phyloP scores from a whole-genome alignment of 2,888 invertebrate genomes.

The Ramazzottius varieornatus region DNA sequence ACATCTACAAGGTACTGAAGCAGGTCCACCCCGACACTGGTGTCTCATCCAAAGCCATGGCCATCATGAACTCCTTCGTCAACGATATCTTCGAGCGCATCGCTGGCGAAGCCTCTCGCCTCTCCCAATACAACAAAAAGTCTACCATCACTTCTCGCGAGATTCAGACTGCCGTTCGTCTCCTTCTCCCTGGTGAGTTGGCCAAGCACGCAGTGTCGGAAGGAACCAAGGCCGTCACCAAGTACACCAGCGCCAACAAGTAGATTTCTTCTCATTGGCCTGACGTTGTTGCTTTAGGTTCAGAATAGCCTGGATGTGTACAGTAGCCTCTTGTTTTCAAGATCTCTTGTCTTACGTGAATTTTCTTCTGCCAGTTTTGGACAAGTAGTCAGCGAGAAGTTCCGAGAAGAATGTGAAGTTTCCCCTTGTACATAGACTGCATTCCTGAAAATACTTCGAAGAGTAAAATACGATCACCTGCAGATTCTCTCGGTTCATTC shows the following conservation, averaged over 20 bases:
- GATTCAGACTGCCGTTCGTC: constrained; percentile 38
- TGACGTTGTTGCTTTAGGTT: not conserved
- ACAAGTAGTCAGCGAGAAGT: no score
- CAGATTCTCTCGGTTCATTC: no score
- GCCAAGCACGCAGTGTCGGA: constrained; percentile 42
- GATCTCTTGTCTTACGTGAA: no score
- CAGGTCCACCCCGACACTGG: constrained; percentile 36
- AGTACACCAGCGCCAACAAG: constrained; percentile 27
- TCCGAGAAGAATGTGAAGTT: no score
- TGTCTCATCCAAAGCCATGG: constrained; percentile 40
- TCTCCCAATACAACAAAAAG: constrained; percentile 36
- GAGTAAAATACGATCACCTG: no score
- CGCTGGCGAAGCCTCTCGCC: constrained; percentile 35
- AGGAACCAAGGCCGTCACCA: constrained; percentile 36
- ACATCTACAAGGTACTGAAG: constrained; percentile 35
- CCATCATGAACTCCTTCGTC: constrained; percentile 46
- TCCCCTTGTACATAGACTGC: no score
- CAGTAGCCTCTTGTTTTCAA: no score
- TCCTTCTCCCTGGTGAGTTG: constrained; percentile 42
- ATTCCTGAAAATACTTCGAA: no score
- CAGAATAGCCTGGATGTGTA: no score
- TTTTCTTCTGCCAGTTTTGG: no score
- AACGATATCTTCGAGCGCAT: constrained; percentile 45
- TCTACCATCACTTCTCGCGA: constrained; percentile 40
- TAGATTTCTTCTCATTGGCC: not conserved